phyloP scores from a whole-genome alignment of 2,797 vertebrate genomes.

The Acomys russatus region DNA sequence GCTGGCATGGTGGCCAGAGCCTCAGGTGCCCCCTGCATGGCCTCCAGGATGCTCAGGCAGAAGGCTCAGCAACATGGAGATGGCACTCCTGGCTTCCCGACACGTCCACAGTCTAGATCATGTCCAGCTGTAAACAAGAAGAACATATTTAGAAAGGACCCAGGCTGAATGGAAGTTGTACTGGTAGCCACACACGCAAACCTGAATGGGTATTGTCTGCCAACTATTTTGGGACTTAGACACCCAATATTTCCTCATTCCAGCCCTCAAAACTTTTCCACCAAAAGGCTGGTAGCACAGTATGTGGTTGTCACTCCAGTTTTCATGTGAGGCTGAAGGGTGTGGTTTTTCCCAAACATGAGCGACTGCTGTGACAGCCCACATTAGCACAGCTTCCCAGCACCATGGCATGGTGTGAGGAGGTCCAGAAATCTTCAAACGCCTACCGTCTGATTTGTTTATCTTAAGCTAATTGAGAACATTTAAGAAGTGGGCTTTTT shows the following conservation, averaged over 20 bases:
- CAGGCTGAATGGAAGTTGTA: neutral
- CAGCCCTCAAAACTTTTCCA: neutral
- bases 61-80: neutral
- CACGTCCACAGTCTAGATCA: constrained; percentile 91
- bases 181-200: neutral
- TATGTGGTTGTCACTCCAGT: neutral
- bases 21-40: neutral
- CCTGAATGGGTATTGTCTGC: neutral
- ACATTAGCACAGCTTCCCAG: no score
- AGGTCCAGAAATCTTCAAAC: constrained; percentile 49
- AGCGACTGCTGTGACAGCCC: neutral
- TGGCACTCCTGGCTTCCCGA: fast-evolving
- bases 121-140: constrained; percentile 94
- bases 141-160: constrained; percentile 69
- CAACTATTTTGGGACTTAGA: neutral
- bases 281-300: neutral
- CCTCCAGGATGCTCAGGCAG: neutral
- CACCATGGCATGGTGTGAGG: neutral
- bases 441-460: constrained; percentile 45
- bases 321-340: neutral
- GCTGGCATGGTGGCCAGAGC: constrained; percentile 2
- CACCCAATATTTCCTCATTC: neutral
- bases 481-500: constrained; percentile 74
- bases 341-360: neutral
- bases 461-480: constrained; percentile 72